Base-by-base conservation (phyloP, 2,888 invertebrate genomes). In the Zygaena filipendulae region DNA sequence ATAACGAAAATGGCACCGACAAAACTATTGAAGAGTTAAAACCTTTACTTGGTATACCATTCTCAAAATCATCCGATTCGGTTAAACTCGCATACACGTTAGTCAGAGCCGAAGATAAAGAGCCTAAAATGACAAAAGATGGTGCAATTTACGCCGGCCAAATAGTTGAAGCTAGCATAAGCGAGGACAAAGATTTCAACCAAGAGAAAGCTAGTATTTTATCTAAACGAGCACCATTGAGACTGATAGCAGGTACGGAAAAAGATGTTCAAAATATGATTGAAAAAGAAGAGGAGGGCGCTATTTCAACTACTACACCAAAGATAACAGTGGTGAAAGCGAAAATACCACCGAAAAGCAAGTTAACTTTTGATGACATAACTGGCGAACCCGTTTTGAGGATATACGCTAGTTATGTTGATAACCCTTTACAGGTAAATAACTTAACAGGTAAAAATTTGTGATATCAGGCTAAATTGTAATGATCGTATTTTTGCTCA, bases 391-490 rank as follows among this genome's bases (percentile, higher is more conserved):
- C 81, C 3, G 70, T 82, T 12, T 57, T 84, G 41, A 72, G 82
- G 42, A 83, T 85, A 49, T 84, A 82, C 40, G 83, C 79, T 1
- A 79, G 72, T 42, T 79, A 77, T 32, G 47, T 64, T 19, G 68
- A 74, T 30, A 63, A 41, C 36, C 60, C 66, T 4, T 29, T 50
- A 16, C 71, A 70, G 62, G 77, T 77, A 50, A 48, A 33, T 27
- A 11, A 13, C n/a, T n/a, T n/a, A n/a, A n/a, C n/a, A n/a, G n/a
- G 18, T n/a, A 21, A 30, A 21, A 24, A 12, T 8, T 12, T 25
- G 13, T n/a, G 18, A 21, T 25, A 11, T 11, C 11, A 18, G 25
- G 16, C 7, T 19, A 9, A n/a, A n/a, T n/a, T n/a, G n/a, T n/a
- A n/a, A n/a, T n/a, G n/a, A n/a, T n/a, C n/a, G n/a, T n/a, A n/a